Evolutionary conservation across 2,113 vertebrate genomes (phyloP).

Genomic region (Aspidoscelis tigris): DNA sequence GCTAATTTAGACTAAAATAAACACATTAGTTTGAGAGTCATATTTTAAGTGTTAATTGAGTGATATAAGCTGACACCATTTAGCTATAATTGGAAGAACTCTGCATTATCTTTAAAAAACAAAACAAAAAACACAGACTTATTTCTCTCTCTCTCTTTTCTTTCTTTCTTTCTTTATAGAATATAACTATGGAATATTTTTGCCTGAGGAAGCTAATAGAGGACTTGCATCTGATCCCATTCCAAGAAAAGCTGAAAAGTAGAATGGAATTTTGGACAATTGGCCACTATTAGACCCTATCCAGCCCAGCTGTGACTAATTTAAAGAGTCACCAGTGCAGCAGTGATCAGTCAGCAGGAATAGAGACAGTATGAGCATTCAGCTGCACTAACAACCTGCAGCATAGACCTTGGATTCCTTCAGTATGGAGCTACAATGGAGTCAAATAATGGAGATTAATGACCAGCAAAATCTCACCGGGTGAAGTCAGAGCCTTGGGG

Average conservation of each 20-base stretch:
- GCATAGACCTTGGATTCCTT: background rate
- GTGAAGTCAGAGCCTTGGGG: background rate
- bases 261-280: background rate
- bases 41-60: too few relatives aligned
- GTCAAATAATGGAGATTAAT: background rate
- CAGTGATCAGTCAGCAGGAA: background rate
- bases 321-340: constrained; percentile 16
- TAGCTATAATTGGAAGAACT: too few relatives aligned
- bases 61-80: too few relatives aligned
- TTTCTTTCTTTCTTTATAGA: too few relatives aligned
- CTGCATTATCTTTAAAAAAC: too few relatives aligned
- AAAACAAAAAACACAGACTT: too few relatives aligned
- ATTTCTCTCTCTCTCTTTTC: too few relatives aligned
- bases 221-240: too few relatives aligned
- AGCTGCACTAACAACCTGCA: background rate
- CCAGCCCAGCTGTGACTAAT: background rate
- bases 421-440: accelerated
- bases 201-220: too few relatives aligned
- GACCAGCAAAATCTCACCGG: background rate
- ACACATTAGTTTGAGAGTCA: too few relatives aligned
- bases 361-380: background rate
- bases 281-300: background rate
- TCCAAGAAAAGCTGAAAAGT: background rate
- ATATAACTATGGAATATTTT: too few relatives aligned
- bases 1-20: too few relatives aligned